Conservation (phyloP, 2,113 vertebrate species). For the Hemibagrus wyckioides region DNA sequence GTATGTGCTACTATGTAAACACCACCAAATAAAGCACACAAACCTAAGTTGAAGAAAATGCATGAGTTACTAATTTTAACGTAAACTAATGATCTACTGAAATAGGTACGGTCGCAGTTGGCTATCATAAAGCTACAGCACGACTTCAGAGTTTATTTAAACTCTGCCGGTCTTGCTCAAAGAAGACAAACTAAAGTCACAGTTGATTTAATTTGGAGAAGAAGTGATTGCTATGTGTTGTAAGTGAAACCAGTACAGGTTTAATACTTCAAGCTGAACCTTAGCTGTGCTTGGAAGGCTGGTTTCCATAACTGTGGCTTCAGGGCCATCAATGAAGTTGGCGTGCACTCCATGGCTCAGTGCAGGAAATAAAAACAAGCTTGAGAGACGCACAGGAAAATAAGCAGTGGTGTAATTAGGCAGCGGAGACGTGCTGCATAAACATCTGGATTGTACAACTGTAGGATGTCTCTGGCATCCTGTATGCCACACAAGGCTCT, state of each 20-base stretch:
- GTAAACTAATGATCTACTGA: not conserved
- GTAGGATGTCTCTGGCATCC: constrained; percentile 37
- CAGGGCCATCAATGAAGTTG: constrained; percentile 6
- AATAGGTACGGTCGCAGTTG: not conserved
- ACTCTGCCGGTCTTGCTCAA: not conserved
- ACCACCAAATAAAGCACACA: not conserved
- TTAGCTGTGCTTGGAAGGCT: not conserved
- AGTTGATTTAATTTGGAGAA: not conserved
- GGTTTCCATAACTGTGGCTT: constrained; percentile 26
- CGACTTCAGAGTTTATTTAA: not conserved
- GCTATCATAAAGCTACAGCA: not conserved
- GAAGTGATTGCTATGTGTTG: not conserved
- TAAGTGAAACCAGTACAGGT: not conserved
- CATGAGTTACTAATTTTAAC: not conserved
- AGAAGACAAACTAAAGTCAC: not conserved
- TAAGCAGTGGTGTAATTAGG: constrained; percentile 1
- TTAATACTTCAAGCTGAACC: constrained; percentile 10
- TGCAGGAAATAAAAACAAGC: not conserved
- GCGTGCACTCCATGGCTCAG: constrained; percentile 6
- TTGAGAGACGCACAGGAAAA: constrained; percentile 4
- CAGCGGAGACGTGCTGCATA: constrained; percentile 25
- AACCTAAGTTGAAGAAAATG: not conserved
- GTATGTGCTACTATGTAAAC: not conserved
- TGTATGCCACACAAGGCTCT: not conserved
- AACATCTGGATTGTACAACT: constrained; percentile 45